Percentiles rank a stretch among this genome's conserved stretches.
These are phyloP conservation scores for Episyrphus balteatus DNA, from an alignment of 1,140 invertebrate species.

Conservation along the genomic window DNA sequence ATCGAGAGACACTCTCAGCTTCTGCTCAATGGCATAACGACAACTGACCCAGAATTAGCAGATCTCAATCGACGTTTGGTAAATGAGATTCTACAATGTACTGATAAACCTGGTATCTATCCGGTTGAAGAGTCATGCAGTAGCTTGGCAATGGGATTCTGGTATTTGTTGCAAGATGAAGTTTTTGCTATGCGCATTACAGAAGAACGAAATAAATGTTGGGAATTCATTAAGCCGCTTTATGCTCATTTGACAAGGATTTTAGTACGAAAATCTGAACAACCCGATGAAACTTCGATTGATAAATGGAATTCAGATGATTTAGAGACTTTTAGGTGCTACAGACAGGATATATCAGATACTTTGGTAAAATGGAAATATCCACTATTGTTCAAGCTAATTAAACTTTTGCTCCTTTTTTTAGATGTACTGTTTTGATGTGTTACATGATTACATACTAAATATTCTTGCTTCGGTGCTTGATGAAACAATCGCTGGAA, in stretches of 20 bases:
- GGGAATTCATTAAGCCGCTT: constrained; percentile 30
- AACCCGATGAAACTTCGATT: constrained; percentile 29
- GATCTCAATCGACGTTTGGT: constrained; percentile 38
- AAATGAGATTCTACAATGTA: constrained; percentile 54
- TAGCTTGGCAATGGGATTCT: constrained; percentile 76
- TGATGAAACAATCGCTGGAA: constrained; percentile 38
- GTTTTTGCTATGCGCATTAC: constrained; percentile 26
- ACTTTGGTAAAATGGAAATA: constrained; percentile 51
- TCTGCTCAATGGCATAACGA: constrained; percentile 43
- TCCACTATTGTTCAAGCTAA: not conserved
- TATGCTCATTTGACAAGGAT: constrained; percentile 33
- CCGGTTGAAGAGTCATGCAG: constrained; percentile 75
- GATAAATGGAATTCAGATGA: constrained; percentile 52
- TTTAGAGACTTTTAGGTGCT: constrained; percentile 75
- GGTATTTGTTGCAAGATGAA: constrained; percentile 71
- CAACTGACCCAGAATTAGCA: constrained; percentile 32
- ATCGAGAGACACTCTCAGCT: constrained; percentile 55
- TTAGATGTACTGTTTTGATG: constrained; percentile 71
- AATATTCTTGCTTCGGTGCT: constrained; percentile 50
- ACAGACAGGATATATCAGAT: constrained; percentile 83
- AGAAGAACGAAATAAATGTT: constrained; percentile 25
- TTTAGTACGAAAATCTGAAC: constrained; percentile 29
- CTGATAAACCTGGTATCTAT: constrained; percentile 67
- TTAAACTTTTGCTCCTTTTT: constrained; percentile 8
- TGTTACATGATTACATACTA: constrained; percentile 59